Evolutionary conservation across 2,797 vertebrate genomes (phyloP), one percentile per base, ranked within the genome.

Genomic region (Smutsia temminckii): DNA sequence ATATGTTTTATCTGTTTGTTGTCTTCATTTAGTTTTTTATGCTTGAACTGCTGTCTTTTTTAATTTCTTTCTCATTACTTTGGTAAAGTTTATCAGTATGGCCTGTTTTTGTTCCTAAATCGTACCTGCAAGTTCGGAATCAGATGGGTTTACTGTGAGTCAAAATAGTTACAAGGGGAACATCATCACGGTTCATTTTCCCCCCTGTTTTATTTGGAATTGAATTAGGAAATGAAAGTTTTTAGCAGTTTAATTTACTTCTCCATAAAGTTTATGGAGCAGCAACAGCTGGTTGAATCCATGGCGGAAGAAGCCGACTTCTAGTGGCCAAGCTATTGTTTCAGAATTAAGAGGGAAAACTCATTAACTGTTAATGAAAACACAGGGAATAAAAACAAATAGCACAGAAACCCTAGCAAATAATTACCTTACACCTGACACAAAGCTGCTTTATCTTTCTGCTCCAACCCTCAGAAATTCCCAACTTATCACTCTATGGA

Each of bases 321-420:
- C 80, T 79, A 97, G 97, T 96, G 98, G 95, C 97, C 97, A 96
- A 95, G 93, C 97, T 94, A 97, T 98, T 98, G 98, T 98, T 96
- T 97, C 95, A 93, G 97, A 98, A 96, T 96, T 88, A 94, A 96
- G 91, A 78, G 59, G 85, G 94, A 68, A 97, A 96, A 95, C 97
- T 98, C 98, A 98, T 98, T 98, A 98, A 97, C 95, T 92, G 97
- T 97, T 98, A 98, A 98, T 98, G 98, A 98, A 98, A 98, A 98
- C 96, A 84, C 92, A 94, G 97, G 97, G 97, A 98, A 98, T 98
- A 97, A 98, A 98, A 98, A 95, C 97, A 98, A 98, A 98, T 89
- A 97, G 98, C 97, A 97, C 95, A 97, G 98, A 98, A 97, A 95
- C 79, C 80, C 96, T 89, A 63, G 96, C 87, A 98, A 98, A 98